These are phyloP conservation scores for Ochropacha duplaris DNA, from an alignment of 2,888 invertebrate genomes.

Conservation along the genomic window DNA sequence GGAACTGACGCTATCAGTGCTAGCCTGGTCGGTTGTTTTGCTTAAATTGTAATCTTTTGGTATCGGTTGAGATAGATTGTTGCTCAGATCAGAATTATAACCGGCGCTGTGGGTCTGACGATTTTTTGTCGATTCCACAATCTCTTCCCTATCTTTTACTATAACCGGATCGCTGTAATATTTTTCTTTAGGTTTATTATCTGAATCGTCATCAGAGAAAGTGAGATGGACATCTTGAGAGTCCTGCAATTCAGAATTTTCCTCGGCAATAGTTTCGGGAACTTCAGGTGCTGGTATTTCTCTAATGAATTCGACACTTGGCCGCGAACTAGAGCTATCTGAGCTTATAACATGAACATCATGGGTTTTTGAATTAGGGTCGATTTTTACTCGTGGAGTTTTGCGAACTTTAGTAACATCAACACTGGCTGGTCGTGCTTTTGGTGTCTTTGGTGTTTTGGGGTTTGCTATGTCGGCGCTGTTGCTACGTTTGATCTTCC, in stretches of 20 bases:
- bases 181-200: constrained; percentile 31
- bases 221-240: constrained; percentile 74
- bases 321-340: constrained; percentile 44
- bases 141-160: constrained; percentile 52
- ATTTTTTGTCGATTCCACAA: constrained; percentile 47
- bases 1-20: constrained; percentile 69
- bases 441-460: constrained; percentile 66
- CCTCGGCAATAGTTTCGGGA: constrained; percentile 57
- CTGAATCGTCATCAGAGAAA: constrained; percentile 48
- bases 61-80: constrained; percentile 46
- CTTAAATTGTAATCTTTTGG: constrained; percentile 46
- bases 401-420: constrained; percentile 56
- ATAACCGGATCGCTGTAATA: constrained; percentile 60
- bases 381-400: constrained; percentile 48
- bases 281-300: constrained; percentile 51
- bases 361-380: constrained; percentile 30
- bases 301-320: constrained; percentile 54
- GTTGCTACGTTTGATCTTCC: constrained; percentile 66
- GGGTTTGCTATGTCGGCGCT: constrained; percentile 60
- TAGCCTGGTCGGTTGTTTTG: constrained; percentile 70
- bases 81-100: neutral
- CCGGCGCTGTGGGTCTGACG: constrained; percentile 53
- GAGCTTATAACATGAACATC: constrained; percentile 31
- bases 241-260: constrained; percentile 61
- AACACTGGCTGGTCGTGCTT: constrained; percentile 64